Evolutionary conservation across 2,797 vertebrate species (phyloP).

Genomic region (Ispidina lecontei): DNA sequence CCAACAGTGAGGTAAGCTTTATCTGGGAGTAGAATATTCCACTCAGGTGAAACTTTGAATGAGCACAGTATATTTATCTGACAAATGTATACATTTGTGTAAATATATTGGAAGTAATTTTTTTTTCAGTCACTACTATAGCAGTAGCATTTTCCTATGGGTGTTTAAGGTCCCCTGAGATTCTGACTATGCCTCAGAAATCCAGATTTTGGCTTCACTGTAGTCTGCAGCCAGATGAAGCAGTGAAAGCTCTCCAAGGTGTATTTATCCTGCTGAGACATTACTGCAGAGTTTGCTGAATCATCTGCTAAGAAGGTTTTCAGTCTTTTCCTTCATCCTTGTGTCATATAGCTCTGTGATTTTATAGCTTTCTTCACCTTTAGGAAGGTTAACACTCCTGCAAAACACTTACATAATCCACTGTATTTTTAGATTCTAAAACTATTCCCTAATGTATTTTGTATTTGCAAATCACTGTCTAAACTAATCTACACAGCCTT

Average conservation of each 20-base stretch:
- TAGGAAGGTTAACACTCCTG: background rate
- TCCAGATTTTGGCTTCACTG: background rate
- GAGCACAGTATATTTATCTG: background rate
- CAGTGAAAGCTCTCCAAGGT: background rate
- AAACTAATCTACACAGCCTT: background rate
- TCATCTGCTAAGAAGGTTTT: background rate
- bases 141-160: background rate
- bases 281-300: background rate
- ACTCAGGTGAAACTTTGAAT: background rate
- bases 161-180: background rate
- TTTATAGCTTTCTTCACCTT: background rate
- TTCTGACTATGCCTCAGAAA: background rate
- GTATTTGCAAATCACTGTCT: background rate
- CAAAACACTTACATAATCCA: background rate
- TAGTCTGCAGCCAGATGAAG: background rate
- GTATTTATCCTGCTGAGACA: background rate
- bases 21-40: background rate
- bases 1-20: background rate
- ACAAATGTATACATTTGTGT: background rate
- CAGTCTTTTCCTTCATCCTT: background rate
- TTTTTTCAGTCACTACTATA: background rate
- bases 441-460: background rate
- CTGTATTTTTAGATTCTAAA: background rate
- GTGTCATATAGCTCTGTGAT: background rate
- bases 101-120: background rate